Evolutionary conservation across 2,113 vertebrate species (phyloP).

Genomic region (Mugil cephalus): DNA sequence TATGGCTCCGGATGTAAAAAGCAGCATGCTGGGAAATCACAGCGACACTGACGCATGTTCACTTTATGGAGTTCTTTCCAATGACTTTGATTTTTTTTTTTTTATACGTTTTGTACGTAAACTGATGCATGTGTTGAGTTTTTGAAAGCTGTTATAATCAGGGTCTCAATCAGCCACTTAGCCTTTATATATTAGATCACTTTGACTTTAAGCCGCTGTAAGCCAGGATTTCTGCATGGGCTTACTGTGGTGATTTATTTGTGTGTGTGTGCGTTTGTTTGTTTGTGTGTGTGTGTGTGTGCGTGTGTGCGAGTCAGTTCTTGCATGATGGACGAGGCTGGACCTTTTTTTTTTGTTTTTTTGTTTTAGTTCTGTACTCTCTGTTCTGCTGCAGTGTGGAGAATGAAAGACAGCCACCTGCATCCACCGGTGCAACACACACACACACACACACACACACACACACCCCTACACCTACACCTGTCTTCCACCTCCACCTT

Average conservation of each 20-base stretch:
- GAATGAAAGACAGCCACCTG: constrained; percentile 72
- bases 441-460: no score
- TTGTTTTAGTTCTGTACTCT: constrained; percentile 44
- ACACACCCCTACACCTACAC: no score
- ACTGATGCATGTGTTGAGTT: constrained; percentile 66
- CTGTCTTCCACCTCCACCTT: constrained; percentile 62
- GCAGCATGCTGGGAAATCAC: constrained; percentile 77
- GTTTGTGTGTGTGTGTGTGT: constrained; percentile 39
- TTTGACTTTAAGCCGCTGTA: constrained; percentile 45
- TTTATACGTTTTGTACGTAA: constrained; percentile 11
- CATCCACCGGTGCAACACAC: constrained; percentile 58
- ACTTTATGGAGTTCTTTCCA: constrained; percentile 47
- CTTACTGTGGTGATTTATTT: constrained; percentile 66
- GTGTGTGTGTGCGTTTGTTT: constrained; percentile 27
- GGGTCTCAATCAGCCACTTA: constrained; percentile 47
- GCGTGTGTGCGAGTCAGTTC: constrained; percentile 43
- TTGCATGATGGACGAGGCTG: constrained; percentile 75
- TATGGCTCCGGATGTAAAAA: constrained; percentile 71
- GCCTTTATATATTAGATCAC: constrained; percentile 41
- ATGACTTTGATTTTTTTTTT: constrained; percentile 18
- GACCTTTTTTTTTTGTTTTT: constrained; percentile 8
- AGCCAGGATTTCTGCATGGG: constrained; percentile 78
- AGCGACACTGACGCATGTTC: constrained; percentile 73
- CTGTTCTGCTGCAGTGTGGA: constrained; percentile 57
- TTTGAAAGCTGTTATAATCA: constrained; percentile 41